Base-by-base conservation (phyloP, 2,888 invertebrate genomes). In the Rotaria magnacalcarata region DNA sequence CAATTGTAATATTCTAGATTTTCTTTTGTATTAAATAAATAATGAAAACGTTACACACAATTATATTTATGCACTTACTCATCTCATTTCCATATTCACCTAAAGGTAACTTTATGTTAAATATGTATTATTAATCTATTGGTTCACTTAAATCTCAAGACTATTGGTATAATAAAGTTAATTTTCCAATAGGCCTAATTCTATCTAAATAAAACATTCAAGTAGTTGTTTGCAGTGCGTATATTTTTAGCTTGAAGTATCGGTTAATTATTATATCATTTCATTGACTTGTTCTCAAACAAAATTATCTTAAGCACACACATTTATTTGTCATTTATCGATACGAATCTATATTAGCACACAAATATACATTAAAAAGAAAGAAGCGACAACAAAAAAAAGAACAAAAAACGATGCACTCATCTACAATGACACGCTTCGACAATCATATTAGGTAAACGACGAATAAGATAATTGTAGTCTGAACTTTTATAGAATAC, bases 381-480 rank as follows among this genome's bases (percentile, higher is more conserved):
- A 67, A 67, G 27, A 34, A 67, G 67, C 67, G 67, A 67, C 67
- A 67, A 80, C 47, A 80, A 47, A 80, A 47, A 80, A n/a, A 47
- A 47, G 24, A 24, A 50, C 2, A 1, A 50, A 41, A 80, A 8
- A 43, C 2, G 16, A 14, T 14, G 2, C 16, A 14, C 47, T 84
- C 74, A 86, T 56, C 86, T 85, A 85, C 86, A 86, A 67, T 56
- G 27, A 85, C 86, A 86, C 75, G 74, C 56, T 4, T 85, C 84
- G n/a, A 86, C 80, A 47, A 86, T 85, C 86, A 86, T 86, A 67
- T 86, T 85, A 56, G 86, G 86, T 56, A 86, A 85, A 84, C 60
- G 58, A 58, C 85, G 85, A 50, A 86, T 85, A 34, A 86, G 56
- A 85, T 84, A 85, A 60, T 86, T 85, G 54, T 75, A 84, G 27